phyloP scores from a whole-genome alignment of 2,113 vertebrate genomes.

The Brienomyrus longianalis region DNA sequence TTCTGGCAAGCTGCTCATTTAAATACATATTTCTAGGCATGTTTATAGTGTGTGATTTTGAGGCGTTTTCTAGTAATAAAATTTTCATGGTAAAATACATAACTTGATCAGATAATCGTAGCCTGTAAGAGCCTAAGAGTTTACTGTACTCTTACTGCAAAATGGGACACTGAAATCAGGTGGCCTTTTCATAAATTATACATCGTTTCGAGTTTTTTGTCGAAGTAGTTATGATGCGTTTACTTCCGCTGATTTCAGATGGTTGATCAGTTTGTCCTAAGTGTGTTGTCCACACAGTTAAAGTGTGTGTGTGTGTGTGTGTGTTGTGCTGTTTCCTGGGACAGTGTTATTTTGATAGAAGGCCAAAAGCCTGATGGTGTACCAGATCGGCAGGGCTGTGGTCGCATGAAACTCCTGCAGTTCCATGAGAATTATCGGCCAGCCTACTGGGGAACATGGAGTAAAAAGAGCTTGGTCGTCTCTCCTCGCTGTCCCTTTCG shows the following conservation, averaged over 20 bases:
- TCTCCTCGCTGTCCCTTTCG: constrained; percentile 71
- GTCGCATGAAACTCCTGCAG: constrained; percentile 89
- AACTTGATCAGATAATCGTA: neutral
- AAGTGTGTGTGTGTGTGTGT: neutral
- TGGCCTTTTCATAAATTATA: neutral
- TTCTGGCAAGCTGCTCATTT: neutral
- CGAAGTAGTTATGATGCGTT: neutral
- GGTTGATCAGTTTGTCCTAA: neutral
- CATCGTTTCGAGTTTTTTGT: neutral
- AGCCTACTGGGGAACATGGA: constrained; percentile 96
- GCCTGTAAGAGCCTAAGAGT: neutral
- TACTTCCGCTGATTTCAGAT: neutral
- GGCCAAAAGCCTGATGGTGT: constrained; percentile 51
- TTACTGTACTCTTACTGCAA: neutral
- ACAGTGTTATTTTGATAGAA: constrained; percentile 61
- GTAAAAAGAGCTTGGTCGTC: constrained; percentile 67
- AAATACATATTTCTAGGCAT: neutral
- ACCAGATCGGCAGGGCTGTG: constrained; percentile 67
- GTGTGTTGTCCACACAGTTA: neutral
- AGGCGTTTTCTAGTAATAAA: neutral
- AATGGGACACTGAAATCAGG: neutral
- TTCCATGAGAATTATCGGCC: constrained; percentile 89
- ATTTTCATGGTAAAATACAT: neutral
- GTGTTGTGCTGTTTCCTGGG: constrained; percentile 43
- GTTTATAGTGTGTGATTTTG: neutral